These are phyloP conservation scores for Cephalopachus bancanus DNA, from an alignment of 2,797 vertebrate genomes.

Conservation along the genomic window DNA sequence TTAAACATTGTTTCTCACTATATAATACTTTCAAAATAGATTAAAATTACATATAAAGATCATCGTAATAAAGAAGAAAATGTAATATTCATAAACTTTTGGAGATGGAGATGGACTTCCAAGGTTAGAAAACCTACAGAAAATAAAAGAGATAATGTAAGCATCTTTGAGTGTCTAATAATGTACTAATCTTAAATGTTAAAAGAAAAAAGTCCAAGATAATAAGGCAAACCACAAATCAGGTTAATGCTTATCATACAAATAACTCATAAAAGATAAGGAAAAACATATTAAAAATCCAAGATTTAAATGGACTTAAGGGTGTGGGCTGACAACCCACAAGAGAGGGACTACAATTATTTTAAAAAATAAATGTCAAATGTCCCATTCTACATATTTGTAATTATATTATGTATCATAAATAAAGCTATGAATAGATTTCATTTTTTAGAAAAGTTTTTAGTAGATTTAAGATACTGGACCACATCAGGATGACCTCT, in stretches of 20 bases:
- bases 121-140: constrained; percentile 14
- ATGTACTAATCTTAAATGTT: constrained; percentile 26
- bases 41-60: background rate
- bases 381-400: background rate
- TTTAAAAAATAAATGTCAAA: background rate
- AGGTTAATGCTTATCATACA: background rate
- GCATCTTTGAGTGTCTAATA: background rate
- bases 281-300: background rate
- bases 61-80: background rate
- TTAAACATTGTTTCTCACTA: background rate
- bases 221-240: background rate
- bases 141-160: background rate
- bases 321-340: background rate
- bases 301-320: background rate
- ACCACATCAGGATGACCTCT: background rate
- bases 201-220: background rate
- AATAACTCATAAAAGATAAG: background rate
- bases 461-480: background rate
- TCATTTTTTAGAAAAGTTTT: background rate
- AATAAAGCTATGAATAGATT: background rate
- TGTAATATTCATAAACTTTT: constrained; percentile 12
- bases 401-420: background rate
- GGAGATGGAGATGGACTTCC: background rate
- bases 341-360: background rate
- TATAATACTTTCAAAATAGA: background rate